These are phyloP conservation scores for Platysteira castanea DNA, from an alignment of 2,113 vertebrate species.

Conservation along the genomic window DNA sequence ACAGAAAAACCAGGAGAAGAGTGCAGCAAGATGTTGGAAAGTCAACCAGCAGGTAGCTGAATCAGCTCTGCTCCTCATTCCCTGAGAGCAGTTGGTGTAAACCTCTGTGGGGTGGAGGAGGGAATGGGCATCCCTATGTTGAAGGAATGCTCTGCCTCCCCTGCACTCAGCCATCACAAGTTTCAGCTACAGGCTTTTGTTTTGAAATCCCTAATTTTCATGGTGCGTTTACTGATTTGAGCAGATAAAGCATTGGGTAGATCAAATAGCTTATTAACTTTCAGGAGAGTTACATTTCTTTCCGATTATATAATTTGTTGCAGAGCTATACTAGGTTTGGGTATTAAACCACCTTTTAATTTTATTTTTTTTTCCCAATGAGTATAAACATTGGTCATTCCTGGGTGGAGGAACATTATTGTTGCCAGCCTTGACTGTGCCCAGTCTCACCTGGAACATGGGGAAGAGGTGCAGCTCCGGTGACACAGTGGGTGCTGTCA, in stretches of 20 bases:
- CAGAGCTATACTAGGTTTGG: background rate
- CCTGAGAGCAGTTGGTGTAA: background rate
- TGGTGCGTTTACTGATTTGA: background rate
- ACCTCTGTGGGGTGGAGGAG: background rate
- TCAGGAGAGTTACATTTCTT: background rate
- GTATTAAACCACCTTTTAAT: background rate
- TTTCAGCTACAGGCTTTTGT: background rate
- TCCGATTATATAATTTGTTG: background rate
- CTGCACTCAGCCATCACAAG: background rate
- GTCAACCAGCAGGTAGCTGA: background rate
- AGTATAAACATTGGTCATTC: background rate
- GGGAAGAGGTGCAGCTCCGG: background rate
- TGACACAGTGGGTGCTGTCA: background rate
- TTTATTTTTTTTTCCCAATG: too few species aligned
- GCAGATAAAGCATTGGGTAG: background rate
- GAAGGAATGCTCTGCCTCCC: background rate
- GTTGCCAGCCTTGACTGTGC: background rate
- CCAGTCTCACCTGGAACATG: accelerated
- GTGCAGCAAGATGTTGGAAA: background rate
- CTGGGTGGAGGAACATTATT: background rate
- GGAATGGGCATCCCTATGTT: accelerated
- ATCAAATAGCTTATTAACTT: background rate
- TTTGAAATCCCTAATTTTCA: background rate
- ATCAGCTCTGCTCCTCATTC: background rate
- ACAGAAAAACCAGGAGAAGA: background rate